Conservation (phyloP, 2,797 vertebrate genomes). For the Monodelphis domestica region DNA sequence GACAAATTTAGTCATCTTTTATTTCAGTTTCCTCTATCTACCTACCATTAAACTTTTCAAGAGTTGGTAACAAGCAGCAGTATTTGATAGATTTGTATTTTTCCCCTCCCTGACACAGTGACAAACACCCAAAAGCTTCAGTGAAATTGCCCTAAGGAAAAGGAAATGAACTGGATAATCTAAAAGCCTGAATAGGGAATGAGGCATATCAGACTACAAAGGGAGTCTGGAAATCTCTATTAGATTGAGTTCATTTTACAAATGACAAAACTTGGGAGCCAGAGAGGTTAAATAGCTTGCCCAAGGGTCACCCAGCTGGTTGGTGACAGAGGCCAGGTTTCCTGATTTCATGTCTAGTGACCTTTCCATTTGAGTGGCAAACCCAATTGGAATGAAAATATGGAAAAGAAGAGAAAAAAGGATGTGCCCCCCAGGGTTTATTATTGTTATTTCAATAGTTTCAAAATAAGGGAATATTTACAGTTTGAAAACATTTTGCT, state of each 20-base stretch:
- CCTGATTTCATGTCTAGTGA: not conserved
- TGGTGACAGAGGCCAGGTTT: not conserved
- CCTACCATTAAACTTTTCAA: not conserved
- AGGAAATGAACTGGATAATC: too few species aligned
- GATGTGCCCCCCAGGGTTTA: not conserved
- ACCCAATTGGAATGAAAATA: not conserved
- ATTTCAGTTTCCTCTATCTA: slow-evolving; percentile 6
- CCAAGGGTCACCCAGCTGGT: not conserved
- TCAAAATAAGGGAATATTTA: slow-evolving; percentile 55
- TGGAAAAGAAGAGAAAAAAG: not conserved
- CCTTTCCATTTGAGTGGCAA: not conserved
- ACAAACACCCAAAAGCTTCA: not conserved
- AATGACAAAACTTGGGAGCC: slow-evolving; percentile 13
- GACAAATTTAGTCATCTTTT: slow-evolving; percentile 20
- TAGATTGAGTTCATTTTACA: not conserved
- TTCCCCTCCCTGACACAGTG: not conserved
- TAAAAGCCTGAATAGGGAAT: slow-evolving; percentile 23
- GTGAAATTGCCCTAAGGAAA: not conserved
- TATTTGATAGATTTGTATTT: slow-evolving; percentile 3
- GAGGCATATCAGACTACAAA: slow-evolving; percentile 37
- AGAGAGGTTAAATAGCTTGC: not conserved
- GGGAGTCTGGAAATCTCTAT: not conserved
- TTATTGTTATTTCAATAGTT: not conserved
- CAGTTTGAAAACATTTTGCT: slow-evolving; percentile 39
- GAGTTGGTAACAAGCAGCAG: slow-evolving; percentile 22